A percentile compares a stretch with the other conserved stretches of the same genome.
phyloP scores from a whole-genome alignment of 2,888 invertebrate species.

The Ophion obscuratus region DNA sequence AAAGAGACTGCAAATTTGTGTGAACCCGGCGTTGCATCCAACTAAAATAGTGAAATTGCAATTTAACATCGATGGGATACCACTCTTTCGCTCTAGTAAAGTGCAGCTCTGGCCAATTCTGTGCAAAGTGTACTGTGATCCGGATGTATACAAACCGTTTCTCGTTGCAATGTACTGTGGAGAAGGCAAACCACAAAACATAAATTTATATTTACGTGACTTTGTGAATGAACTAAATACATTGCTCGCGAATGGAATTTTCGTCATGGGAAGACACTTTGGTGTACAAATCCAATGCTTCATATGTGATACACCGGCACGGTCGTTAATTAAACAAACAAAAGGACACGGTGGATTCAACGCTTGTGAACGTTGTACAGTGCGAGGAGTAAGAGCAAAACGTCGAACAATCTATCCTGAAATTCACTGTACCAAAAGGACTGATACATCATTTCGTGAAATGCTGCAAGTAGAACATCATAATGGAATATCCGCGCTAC shows the following conservation, averaged over 20 bases:
- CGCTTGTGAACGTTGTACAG: conserved; percentile 60
- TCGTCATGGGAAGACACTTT: conserved; percentile 58
- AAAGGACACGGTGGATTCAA: conserved; percentile 54
- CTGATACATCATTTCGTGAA: conserved; percentile 56
- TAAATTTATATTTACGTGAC: conserved; percentile 27
- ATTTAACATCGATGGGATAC: conserved; percentile 64
- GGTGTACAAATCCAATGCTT: neutral
- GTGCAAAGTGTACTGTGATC: conserved; percentile 47
- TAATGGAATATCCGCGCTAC: conserved; percentile 39
- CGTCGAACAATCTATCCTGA: conserved; percentile 50
- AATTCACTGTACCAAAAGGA: conserved; percentile 37
- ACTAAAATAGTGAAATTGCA: conserved; percentile 56
- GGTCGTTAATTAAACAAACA: conserved; percentile 56
- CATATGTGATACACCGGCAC: conserved; percentile 35
- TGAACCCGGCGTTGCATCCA: conserved; percentile 56
- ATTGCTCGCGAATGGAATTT: conserved; percentile 36
- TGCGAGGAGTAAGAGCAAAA: conserved; percentile 40
- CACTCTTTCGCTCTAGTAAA: conserved; percentile 46
- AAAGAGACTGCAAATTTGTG: conserved; percentile 54
- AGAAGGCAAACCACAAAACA: conserved; percentile 16
- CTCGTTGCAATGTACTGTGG: conserved; percentile 60
- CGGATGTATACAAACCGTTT: conserved; percentile 58
- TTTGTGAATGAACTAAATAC: conserved; percentile 61
- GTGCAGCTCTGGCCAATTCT: conserved; percentile 66
- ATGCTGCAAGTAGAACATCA: conserved; percentile 54